These are phyloP conservation scores for Tenebrio molitor DNA, from an alignment of 1,140 invertebrate species.

Conservation along the genomic window DNA sequence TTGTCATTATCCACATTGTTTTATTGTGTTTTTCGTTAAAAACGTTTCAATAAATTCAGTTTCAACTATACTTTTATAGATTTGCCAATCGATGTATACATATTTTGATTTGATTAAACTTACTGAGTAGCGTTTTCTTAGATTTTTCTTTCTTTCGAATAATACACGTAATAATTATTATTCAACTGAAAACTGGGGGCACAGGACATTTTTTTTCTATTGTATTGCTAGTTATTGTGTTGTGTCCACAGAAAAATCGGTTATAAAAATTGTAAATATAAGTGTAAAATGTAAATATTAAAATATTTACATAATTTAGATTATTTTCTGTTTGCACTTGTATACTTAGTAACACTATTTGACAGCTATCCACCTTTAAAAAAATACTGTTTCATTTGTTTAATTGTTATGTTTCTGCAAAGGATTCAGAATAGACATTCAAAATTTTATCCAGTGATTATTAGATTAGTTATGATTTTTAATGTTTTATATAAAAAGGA, in stretches of 20 bases:
- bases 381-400: not conserved
- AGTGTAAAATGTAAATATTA: constrained; percentile 46
- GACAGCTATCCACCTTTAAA: constrained; percentile 35
- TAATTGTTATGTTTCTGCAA: not conserved
- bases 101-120: constrained; percentile 30
- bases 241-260: constrained; percentile 28
- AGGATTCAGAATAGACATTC: not conserved
- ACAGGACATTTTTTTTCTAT: constrained; percentile 23
- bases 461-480: constrained; percentile 16
- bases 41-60: constrained; percentile 47
- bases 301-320: constrained; percentile 45
- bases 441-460: constrained; percentile 8
- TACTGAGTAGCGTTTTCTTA: not conserved
- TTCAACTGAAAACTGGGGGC: constrained; percentile 17
- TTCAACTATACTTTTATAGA: constrained; percentile 54
- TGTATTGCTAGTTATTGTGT: constrained; percentile 9
- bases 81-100: constrained; percentile 51
- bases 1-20: not conserved
- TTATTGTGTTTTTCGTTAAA: constrained; percentile 22
- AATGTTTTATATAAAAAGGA: constrained; percentile 36
- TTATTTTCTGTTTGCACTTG: constrained; percentile 31
- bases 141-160: constrained; percentile 23
- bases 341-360: constrained; percentile 36
- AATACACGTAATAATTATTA: constrained; percentile 27
- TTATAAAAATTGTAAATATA: constrained; percentile 42